phyloP scores from a whole-genome alignment of 2,113 vertebrate species.

The Stictonetta naevosa region DNA sequence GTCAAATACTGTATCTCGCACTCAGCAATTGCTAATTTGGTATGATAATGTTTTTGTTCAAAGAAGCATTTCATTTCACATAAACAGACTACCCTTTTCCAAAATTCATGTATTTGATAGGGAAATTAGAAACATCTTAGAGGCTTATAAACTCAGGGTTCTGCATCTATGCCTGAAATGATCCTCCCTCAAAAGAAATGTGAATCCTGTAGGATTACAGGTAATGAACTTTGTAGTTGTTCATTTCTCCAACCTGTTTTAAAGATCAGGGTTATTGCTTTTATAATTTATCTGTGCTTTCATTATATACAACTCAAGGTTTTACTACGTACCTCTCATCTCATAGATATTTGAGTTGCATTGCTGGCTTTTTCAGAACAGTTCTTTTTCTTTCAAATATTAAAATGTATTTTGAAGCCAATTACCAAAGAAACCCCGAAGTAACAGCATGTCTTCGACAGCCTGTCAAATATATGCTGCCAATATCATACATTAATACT shows the following conservation, averaged over 20 bases:
- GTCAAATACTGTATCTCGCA: not conserved
- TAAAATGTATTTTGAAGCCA: not conserved
- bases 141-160: not conserved
- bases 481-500: not conserved
- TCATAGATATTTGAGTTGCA: not conserved
- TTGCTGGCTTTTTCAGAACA: not conserved
- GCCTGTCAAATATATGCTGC: not conserved
- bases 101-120: not conserved
- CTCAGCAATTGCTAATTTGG: not conserved
- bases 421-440: conserved; percentile 21
- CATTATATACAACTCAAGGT: not conserved
- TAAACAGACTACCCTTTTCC: not conserved
- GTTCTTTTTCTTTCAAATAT: not conserved
- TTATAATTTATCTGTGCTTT: not conserved
- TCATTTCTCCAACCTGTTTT: not conserved
- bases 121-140: not conserved
- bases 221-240: not conserved
- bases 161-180: not conserved
- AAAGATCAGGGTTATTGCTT: not conserved
- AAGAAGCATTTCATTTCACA: not conserved
- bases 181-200: conserved; percentile 16
- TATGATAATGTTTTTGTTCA: not conserved
- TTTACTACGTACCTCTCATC: not conserved
- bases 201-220: not conserved
- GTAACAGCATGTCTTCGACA: not conserved